Conservation (phyloP, 2,797 vertebrate species). For the Darevskia nairensis region DNA sequence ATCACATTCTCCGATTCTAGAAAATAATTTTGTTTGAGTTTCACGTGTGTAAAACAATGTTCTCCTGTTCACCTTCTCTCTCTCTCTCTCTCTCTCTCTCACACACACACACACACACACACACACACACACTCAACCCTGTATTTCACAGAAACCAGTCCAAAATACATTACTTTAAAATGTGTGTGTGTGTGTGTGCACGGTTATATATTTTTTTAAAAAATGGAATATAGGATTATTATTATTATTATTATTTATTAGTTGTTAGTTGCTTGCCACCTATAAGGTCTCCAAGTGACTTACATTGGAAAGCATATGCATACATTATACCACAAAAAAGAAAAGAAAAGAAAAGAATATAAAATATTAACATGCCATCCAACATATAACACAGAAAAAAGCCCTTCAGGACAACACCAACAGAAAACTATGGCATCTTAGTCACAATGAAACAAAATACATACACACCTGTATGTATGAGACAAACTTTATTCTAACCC, state of each 20-base stretch:
- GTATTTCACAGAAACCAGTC: not conserved
- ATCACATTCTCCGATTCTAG: not conserved
- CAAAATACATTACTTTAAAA: not conserved
- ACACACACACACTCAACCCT: not conserved
- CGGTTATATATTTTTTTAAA: not conserved
- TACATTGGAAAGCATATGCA: too few species aligned
- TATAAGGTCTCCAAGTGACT: too few species aligned
- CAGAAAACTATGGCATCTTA: too few species aligned
- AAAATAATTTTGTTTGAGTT: not conserved
- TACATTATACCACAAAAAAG: too few species aligned
- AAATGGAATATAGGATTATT: not conserved
- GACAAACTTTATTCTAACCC: not conserved
- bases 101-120: not conserved
- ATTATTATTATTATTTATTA: too few species aligned
- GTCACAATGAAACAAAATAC: not conserved
- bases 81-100: not conserved
- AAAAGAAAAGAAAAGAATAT: too few species aligned
- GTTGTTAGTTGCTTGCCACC: too few species aligned
- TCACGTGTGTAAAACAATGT: not conserved
- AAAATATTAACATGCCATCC: too few species aligned
- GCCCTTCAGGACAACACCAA: too few species aligned
- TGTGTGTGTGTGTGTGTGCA: not conserved
- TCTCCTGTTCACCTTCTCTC: not conserved
- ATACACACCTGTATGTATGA: constrained; percentile 44
- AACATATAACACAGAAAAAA: too few species aligned